phyloP scores from a whole-genome alignment of 30 jellyfish, hydroid and myxozoan genomes.

The Sanderia malayensis region DNA sequence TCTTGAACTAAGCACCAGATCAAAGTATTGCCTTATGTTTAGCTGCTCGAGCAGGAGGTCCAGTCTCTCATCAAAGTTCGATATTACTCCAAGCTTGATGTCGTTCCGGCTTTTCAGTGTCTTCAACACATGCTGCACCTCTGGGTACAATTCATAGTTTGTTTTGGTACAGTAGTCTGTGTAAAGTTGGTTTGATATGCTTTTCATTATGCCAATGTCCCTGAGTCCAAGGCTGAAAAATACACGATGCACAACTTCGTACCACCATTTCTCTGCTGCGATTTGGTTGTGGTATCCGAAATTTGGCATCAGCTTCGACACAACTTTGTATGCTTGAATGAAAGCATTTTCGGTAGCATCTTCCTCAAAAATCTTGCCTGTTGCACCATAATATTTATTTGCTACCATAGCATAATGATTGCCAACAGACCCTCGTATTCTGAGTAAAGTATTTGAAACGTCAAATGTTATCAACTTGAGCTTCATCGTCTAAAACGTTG shows the following conservation, averaged over 20 bases:
- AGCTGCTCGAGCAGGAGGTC: conserved; percentile 32
- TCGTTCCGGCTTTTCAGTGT: conserved; percentile 8
- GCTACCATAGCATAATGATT: conserved; percentile 49
- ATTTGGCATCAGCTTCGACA: conserved; percentile 26
- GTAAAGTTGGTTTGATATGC: conserved; percentile 55
- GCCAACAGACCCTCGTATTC: conserved; percentile 57
- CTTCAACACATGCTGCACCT: conserved; percentile 28
- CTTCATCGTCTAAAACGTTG: no score
- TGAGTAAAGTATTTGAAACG: conserved; percentile 37
- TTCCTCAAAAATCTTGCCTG: conserved; percentile 13
- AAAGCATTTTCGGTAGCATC: conserved; percentile 25
- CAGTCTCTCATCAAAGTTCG: conserved; percentile 62
- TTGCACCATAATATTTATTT: conserved; percentile 52
- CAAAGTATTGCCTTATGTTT: conserved; percentile 28
- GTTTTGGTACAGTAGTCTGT: conserved; percentile 34
- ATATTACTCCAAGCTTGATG: conserved; percentile 43
- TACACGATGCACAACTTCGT: conserved; percentile 47
- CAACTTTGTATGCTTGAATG: conserved; percentile 24
- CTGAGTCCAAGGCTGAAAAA: conserved; percentile 48
- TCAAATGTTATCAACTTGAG: conserved; percentile 50
- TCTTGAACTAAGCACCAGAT: conserved; percentile 43
- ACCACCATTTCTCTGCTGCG: conserved; percentile 58
- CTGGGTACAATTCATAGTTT: conserved; percentile 45
- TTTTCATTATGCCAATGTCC: conserved; percentile 18
- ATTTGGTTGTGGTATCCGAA: conserved; percentile 36